These are phyloP conservation scores for Laothoe populi DNA, from an alignment of 2,888 invertebrate species.

Conservation along the genomic window DNA sequence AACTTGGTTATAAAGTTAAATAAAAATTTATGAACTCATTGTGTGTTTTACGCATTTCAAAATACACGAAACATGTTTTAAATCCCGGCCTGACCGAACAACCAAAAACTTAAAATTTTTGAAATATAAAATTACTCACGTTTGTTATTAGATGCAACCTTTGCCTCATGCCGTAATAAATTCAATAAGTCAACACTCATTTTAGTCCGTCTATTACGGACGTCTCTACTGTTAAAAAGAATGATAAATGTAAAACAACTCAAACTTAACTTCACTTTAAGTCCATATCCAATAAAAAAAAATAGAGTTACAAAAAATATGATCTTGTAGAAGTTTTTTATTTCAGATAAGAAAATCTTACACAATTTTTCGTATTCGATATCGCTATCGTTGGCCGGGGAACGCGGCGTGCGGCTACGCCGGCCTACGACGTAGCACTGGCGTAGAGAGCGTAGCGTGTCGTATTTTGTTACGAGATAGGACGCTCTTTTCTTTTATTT, in stretches of 20 bases:
- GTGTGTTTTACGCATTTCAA: too few relatives aligned
- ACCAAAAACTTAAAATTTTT: too few relatives aligned
- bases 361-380: slow-evolving; percentile 49
- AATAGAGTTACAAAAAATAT: too few relatives aligned
- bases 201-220: slow-evolving; percentile 47
- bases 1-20: too few relatives aligned
- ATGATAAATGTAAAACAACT: slow-evolving; percentile 32
- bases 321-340: background rate
- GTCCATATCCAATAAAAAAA: background rate
- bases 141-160: slow-evolving; percentile 50
- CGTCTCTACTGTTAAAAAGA: background rate
- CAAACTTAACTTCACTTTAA: slow-evolving; percentile 32
- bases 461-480: slow-evolving; percentile 25
- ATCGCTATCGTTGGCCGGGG: slow-evolving; percentile 50
- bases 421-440: slow-evolving; percentile 78
- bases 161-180: slow-evolving; percentile 62
- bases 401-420: slow-evolving; percentile 69
- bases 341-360: background rate
- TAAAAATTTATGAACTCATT: too few relatives aligned
- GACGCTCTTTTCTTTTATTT: slow-evolving; percentile 24
- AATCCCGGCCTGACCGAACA: too few relatives aligned
- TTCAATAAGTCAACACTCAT: slow-evolving; percentile 72
- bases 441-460: slow-evolving; percentile 42
- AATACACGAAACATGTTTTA: too few relatives aligned
- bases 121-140: slow-evolving; percentile 51